Evolutionary conservation across 2,797 vertebrate genomes (phyloP).

Genomic region (Limosa lapponica): DNA sequence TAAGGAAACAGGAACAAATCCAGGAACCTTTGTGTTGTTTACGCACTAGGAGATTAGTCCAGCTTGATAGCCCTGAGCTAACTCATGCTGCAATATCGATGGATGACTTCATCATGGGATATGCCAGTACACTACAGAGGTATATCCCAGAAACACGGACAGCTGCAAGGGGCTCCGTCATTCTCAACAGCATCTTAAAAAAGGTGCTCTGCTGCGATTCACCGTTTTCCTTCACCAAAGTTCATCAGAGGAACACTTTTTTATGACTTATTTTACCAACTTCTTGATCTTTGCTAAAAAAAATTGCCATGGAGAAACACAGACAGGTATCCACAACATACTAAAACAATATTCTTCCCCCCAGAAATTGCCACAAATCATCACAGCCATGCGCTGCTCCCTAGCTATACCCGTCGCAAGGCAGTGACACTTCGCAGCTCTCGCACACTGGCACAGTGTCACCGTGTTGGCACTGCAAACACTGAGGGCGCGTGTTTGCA

Average conservation of each 20-base stretch:
- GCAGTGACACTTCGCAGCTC: background rate
- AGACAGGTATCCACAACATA: background rate
- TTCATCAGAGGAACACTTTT: background rate
- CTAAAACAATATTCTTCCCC: background rate
- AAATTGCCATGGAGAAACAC: background rate
- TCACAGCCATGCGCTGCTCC: accelerated
- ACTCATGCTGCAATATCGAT: background rate
- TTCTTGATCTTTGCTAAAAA: background rate
- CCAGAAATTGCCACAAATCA: background rate
- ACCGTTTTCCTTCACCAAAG: background rate
- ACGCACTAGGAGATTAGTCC: constrained; percentile 44
- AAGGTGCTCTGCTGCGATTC: background rate
- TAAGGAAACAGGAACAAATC: constrained; percentile 64
- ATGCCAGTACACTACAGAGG: background rate
- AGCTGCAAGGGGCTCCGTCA: background rate
- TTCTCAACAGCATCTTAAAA: background rate
- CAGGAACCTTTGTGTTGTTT: constrained; percentile 58
- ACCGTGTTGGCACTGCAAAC: background rate
- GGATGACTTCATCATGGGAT: background rate
- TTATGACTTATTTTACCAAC: background rate
- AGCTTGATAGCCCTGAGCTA: constrained; percentile 17
- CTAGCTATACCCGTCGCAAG: background rate
- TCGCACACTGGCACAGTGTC: background rate
- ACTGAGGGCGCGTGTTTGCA: background rate
- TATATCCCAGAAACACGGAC: background rate